These are phyloP conservation scores for Vanessa cardui DNA, from an alignment of 2,888 invertebrate genomes.

Conservation along the genomic window DNA sequence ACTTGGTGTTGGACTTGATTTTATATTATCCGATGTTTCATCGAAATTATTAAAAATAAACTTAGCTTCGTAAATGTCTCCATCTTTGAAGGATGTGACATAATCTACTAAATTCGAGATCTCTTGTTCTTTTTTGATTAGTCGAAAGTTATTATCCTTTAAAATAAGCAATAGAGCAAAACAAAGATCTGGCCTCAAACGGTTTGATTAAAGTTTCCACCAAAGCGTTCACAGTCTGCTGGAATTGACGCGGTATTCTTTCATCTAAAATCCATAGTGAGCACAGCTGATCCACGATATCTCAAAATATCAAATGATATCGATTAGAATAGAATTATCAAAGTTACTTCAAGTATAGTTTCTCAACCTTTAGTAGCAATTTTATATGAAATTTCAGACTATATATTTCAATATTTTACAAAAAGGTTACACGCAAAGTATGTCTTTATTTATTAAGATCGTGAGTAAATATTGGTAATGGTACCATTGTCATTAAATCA, in stretches of 20 bases:
- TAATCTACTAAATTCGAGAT: slow-evolving; percentile 43
- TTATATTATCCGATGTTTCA: slow-evolving; percentile 47
- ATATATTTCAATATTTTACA: no score
- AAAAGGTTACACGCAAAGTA: no score
- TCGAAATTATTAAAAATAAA: slow-evolving; percentile 47
- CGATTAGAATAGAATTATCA: slow-evolving; percentile 20
- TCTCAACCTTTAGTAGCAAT: background rate
- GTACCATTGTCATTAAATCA: no score
- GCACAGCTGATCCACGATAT: slow-evolving; percentile 48
- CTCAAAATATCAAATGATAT: no score
- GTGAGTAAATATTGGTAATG: no score
- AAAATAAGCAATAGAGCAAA: slow-evolving; percentile 54
- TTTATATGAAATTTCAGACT: background rate
- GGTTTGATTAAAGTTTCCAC: slow-evolving; percentile 57
- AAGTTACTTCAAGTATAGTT: slow-evolving; percentile 16
- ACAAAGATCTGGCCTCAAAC: slow-evolving; percentile 56
- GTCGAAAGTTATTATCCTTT: slow-evolving; percentile 54
- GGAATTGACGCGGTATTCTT: slow-evolving; percentile 49
- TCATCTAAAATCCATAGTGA: slow-evolving; percentile 44
- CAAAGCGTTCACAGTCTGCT: slow-evolving; percentile 50
- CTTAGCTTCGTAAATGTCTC: slow-evolving; percentile 42
- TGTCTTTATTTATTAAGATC: no score
- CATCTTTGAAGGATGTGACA: slow-evolving; percentile 40
- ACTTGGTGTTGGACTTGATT: slow-evolving; percentile 46
- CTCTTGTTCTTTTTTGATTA: background rate